Conservation (phyloP, 1,140 invertebrate genomes). For the Drosophila tani region DNA sequence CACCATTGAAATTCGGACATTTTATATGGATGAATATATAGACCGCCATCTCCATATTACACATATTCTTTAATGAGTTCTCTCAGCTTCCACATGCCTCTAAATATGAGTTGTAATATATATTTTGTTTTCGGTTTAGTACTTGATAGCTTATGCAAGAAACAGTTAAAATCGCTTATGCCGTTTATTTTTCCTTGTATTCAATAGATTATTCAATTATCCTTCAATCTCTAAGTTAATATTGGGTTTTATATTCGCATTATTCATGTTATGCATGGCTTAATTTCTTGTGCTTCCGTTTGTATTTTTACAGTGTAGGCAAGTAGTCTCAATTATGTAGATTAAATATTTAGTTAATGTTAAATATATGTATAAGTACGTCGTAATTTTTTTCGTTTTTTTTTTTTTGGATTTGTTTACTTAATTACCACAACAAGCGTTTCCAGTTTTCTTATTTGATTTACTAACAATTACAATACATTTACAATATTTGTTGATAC, state of each 20-base stretch:
- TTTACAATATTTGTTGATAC: conserved; percentile 39
- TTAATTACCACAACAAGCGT: conserved; percentile 82
- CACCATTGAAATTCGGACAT: conserved; percentile 37
- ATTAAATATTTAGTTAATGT: conserved; percentile 60
- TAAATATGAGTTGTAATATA: conserved; percentile 46
- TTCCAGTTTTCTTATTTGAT: conserved; percentile 82
- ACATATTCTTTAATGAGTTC: conserved; percentile 50
- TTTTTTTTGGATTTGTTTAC: conserved; percentile 35
- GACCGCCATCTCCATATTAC: conserved; percentile 30
- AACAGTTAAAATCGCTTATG: conserved; percentile 78
- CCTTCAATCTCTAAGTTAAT: conserved; percentile 58
- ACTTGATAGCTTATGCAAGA: conserved; percentile 62
- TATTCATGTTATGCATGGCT: conserved; percentile 16
- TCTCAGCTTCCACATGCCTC: conserved; percentile 32
- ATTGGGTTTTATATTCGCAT: conserved; percentile 27
- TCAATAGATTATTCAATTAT: conserved; percentile 73
- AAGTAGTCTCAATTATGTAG: conserved; percentile 68
- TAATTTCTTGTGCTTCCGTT: conserved; percentile 38
- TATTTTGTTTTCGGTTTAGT: conserved; percentile 26
- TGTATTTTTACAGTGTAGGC: conserved; percentile 70
- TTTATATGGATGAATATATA: conserved; percentile 12
- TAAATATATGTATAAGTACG: conserved; percentile 24
- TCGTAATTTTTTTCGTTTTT: conserved; percentile 22
- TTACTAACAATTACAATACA: conserved; percentile 82
- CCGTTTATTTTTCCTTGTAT: conserved; percentile 63